phyloP scores from a whole-genome alignment of 2,113 vertebrate genomes.

The Felis catus region DNA sequence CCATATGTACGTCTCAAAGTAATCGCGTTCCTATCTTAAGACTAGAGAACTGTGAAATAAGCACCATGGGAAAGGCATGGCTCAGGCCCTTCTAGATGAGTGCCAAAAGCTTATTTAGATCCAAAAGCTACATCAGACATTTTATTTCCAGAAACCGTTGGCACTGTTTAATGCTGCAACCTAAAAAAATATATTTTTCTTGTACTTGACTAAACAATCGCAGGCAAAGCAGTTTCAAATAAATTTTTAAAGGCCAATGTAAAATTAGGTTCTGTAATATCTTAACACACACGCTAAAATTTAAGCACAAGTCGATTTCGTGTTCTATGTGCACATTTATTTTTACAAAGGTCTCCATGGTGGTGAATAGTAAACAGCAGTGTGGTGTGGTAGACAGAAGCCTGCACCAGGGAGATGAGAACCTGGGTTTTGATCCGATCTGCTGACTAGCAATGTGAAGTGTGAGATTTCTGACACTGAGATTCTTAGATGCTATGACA shows the following conservation, averaged over 20 bases:
- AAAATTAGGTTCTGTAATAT: slow-evolving; percentile 20
- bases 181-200: slow-evolving; percentile 49
- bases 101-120: slow-evolving; percentile 46
- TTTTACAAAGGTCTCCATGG: not conserved
- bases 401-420: not conserved
- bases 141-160: slow-evolving; percentile 65
- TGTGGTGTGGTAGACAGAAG: not conserved
- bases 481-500: not conserved
- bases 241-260: slow-evolving; percentile 20
- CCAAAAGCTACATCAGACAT: slow-evolving; percentile 60
- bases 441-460: not conserved
- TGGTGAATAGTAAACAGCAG: not conserved
- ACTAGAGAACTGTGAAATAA: not conserved
- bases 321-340: not conserved
- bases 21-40: not conserved
- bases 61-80: not conserved
- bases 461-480: not conserved
- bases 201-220: not conserved
- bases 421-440: not conserved
- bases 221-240: slow-evolving; percentile 34
- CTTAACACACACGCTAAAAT: not conserved
- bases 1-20: not conserved
- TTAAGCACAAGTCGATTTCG: slow-evolving; percentile 16
- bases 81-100: not conserved
- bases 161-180: slow-evolving; percentile 39